Conservation (phyloP, 2,888 invertebrate species). For the Nomada fucata region DNA sequence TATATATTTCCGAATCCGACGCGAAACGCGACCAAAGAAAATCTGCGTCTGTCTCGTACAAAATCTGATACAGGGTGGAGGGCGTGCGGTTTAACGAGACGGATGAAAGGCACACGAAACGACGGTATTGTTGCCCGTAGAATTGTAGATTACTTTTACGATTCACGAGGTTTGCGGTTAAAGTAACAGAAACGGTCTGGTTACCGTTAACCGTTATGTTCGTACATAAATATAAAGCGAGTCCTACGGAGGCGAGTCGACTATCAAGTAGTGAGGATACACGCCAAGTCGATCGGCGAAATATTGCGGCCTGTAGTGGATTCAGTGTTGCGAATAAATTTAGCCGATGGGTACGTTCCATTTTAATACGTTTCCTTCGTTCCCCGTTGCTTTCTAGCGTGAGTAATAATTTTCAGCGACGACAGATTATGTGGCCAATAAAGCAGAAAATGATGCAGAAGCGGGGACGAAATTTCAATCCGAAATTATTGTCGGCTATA, state of each 20-base stretch:
- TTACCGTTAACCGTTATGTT: conserved; percentile 56
- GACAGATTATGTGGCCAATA: no score
- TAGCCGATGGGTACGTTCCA: conserved; percentile 11
- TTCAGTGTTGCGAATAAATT: conserved; percentile 51
- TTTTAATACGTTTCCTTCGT: neutral
- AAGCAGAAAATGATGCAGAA: no score
- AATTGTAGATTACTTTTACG: conserved; percentile 58
- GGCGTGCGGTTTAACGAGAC: neutral
- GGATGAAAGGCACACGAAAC: conserved; percentile 17
- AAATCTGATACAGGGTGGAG: neutral
- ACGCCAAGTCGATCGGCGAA: conserved; percentile 63
- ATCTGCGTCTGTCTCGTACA: conserved; percentile 4
- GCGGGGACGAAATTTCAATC: no score
- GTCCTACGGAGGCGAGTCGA: conserved; percentile 57
- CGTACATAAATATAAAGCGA: conserved; percentile 62
- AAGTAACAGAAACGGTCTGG: conserved; percentile 47
- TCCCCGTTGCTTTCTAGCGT: no score
- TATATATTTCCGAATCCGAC: neutral
- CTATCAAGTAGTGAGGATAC: conserved; percentile 73
- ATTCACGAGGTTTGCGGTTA: conserved; percentile 48
- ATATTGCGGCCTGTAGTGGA: conserved; percentile 48
- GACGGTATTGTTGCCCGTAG: conserved; percentile 44
- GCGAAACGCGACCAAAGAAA: neutral
- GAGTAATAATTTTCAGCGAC: no score
- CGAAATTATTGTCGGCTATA: no score